Evolutionary conservation across 2,888 invertebrate genomes (phyloP), one percentile per base, ranked within the genome.

Genomic region (Lepidocyrtoides sp.): DNA sequence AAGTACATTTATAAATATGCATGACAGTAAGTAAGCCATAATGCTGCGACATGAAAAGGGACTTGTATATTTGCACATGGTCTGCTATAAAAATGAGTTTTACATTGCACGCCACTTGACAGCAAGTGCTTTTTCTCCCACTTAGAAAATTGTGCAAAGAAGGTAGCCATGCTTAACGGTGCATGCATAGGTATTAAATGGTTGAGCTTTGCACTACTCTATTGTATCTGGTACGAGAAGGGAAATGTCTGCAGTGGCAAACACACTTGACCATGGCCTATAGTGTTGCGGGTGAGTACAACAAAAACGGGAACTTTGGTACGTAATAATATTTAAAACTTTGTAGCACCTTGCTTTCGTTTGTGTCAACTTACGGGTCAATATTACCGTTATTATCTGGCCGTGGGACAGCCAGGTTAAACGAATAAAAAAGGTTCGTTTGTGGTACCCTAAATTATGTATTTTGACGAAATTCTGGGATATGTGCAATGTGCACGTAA

Each of bases 381-480:
- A n/a, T n/a, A n/a, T n/a, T n/a, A n/a, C n/a, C n/a, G n/a, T n/a
- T n/a, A n/a, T n/a, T n/a, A n/a, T n/a, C n/a, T n/a, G n/a, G n/a
- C n/a, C n/a, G n/a, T n/a, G n/a, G n/a, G n/a, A n/a, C n/a, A n/a
- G n/a, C n/a, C n/a, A n/a, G 17, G 69, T 32, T 26, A 79, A 60
- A 54, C 17, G 79, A 29, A 79, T 14, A 54, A 23, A 57, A 60
- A 44, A 44, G 29, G 36, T 17, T 44, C 20, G 29, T 57, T 85
- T 20, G 57, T 57, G 72, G 54, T 57, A 72, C 57, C 57, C 36
- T 85, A 23, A 66, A 85, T 85, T 72, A 85, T 85, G 72, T 41
- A 85, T 85, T 26, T 54, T 29, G 51, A 2, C 66, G 44, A 66
- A 63, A 83, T 29, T 51, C 44, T 41, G 10, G 20, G n/a, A 32